Evolutionary conservation across 2,888 invertebrate genomes (phyloP).

Genomic region (Platerodrilus igneus): DNA sequence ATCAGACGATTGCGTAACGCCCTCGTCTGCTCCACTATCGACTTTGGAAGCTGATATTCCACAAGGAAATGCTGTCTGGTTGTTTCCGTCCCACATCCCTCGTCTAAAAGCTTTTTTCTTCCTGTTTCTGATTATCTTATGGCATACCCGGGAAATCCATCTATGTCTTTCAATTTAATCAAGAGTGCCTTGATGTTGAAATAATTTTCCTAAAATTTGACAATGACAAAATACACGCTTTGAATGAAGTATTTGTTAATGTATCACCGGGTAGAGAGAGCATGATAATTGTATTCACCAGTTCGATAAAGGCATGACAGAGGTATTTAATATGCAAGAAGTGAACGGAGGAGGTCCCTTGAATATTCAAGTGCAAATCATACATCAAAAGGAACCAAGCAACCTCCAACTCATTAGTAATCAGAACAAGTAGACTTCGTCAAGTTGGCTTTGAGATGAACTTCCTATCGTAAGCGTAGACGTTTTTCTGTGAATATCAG

Average conservation of each 20-base stretch:
- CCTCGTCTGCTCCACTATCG: constrained; percentile 26
- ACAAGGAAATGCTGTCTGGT: constrained; percentile 19
- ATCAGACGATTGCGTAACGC: constrained; percentile 22
- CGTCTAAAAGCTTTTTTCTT: constrained; percentile 9
- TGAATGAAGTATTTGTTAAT: too few relatives aligned
- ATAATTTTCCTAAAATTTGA: too few relatives aligned
- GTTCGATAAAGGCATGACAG: too few relatives aligned
- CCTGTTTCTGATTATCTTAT: constrained; percentile 12
- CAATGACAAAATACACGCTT: too few relatives aligned
- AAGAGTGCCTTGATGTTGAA: too few relatives aligned
- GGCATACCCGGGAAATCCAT: too few relatives aligned
- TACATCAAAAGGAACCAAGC: constrained; percentile 15
- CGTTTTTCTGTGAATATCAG: constrained; percentile 20
- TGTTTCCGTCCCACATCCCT: constrained; percentile 15
- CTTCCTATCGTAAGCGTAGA: constrained; percentile 18
- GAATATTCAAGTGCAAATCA: constrained; percentile 14
- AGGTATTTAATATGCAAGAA: too few relatives aligned
- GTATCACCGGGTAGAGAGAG: too few relatives aligned
- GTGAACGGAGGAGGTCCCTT: background rate
- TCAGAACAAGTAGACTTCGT: constrained; percentile 17
- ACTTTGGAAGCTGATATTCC: constrained; percentile 22
- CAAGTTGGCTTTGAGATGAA: constrained; percentile 18
- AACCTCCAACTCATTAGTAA: constrained; percentile 17
- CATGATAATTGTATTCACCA: too few relatives aligned
- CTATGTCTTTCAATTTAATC: too few relatives aligned